Evolutionary conservation across 2,797 vertebrate genomes (phyloP), one percentile per base, ranked within the genome.

Genomic region (Cephalopachus bancanus): DNA sequence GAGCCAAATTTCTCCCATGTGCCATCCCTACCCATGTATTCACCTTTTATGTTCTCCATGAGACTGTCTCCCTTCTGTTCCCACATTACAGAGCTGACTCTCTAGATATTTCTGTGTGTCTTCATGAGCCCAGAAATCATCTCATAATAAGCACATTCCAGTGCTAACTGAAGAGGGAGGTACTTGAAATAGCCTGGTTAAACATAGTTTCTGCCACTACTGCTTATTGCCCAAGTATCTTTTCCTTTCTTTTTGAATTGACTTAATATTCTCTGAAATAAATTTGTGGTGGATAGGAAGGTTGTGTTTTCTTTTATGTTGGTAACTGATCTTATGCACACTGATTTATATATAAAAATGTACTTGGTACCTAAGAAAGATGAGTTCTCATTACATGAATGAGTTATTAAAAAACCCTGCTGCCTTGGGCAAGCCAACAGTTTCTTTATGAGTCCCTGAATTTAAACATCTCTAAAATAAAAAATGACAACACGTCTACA

Each of bases 321-420:
- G 19, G 5, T 22, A 90, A 86, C 5, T 83, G 53, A 75, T 92
- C n/a, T 65, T 83, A 60, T 44, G 11, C 87, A 9, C 53, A 75
- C 8, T 92, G 30, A 91, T 80, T 93, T 85, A 81, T 33, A 59
- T 37, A 51, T 71, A 80, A 81, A 94, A 96, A 65, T 93, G 10
- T 64, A 78, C 12, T 71, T 17, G 10, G 84, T 84, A 78, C 10
- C 1, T 28, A 22, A 75, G 37, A 11, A 37, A 74, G 96, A 97
- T 49, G n/a, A 16, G 69, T 24, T 30, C 24, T 95, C 26, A 72
- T 69, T 81, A 67, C 14, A 37, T 8, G 10, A 93, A 74, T 72
- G 57, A 81, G 62, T 60, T 97, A 87, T 57, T 92, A 37, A 93
- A 72, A 92, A 95, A 71, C n/a, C 7, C 30, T 51, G 30, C 26